Conservation (phyloP, 2,888 invertebrate species). For the Stenichneumon culpator region DNA sequence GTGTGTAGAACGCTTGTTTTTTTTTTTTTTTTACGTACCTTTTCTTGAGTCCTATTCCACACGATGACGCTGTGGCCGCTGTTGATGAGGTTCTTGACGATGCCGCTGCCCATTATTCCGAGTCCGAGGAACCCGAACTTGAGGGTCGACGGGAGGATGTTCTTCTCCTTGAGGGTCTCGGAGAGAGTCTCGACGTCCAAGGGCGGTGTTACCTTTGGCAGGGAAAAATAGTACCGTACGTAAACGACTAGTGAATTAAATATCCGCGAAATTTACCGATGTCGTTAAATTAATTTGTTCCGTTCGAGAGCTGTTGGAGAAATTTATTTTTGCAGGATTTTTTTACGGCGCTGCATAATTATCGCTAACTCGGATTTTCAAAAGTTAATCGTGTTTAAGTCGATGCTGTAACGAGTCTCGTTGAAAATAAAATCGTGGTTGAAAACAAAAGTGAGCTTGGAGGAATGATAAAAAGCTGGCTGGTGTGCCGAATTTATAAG, state of each 20-base stretch:
- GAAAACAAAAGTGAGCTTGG: background rate
- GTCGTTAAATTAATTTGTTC: background rate
- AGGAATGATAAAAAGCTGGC: background rate
- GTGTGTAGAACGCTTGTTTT: background rate
- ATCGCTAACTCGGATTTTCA: background rate
- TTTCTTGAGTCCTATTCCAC: constrained; percentile 96
- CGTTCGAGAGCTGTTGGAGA: background rate
- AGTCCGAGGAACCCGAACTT: constrained; percentile 98
- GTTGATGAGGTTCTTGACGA: constrained; percentile 97
- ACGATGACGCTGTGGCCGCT: constrained; percentile 97
- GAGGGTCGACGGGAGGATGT: constrained; percentile 93
- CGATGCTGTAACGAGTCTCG: too few relatives aligned
- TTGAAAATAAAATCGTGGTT: background rate
- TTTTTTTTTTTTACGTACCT: constrained; percentile 88
- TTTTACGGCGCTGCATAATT: background rate
- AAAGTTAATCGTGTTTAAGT: too few relatives aligned
- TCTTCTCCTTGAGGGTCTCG: constrained; percentile 92
- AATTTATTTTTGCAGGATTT: background rate
- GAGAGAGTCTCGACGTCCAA: constrained; percentile 92
- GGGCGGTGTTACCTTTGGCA: constrained; percentile 89
- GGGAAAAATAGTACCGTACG: constrained; percentile 24
- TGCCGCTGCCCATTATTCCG: constrained; percentile 97
- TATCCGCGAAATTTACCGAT: background rate
- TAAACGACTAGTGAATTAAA: constrained; percentile 15
- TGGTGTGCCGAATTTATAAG: background rate